These are phyloP conservation scores for Cheilosia urbana DNA, from an alignment of 2,888 invertebrate species.

Conservation along the genomic window DNA sequence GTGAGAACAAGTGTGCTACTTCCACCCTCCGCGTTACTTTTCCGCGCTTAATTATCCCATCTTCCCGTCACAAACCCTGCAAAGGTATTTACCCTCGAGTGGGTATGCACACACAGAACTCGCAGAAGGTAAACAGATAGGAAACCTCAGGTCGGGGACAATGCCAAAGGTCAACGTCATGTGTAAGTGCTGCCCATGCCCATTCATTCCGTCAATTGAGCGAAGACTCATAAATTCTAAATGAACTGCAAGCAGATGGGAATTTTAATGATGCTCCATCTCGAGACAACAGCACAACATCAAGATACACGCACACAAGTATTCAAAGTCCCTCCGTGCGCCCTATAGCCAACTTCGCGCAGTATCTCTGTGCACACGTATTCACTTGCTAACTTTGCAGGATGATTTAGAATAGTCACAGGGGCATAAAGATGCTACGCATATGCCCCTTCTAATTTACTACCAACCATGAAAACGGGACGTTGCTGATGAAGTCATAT, in stretches of 20 bases:
- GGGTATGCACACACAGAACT: slow-evolving; percentile 45
- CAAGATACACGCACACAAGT: slow-evolving; percentile 20
- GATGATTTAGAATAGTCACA: slow-evolving; percentile 61
- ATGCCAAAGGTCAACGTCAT: slow-evolving; percentile 73
- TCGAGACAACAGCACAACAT: slow-evolving; percentile 38
- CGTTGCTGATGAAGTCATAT: slow-evolving; percentile 20
- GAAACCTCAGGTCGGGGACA: slow-evolving; percentile 26
- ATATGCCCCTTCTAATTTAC: slow-evolving; percentile 40
- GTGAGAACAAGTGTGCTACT: slow-evolving; percentile 29
- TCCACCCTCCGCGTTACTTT: slow-evolving; percentile 15
- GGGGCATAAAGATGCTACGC: slow-evolving; percentile 40
- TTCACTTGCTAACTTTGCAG: slow-evolving; percentile 25
- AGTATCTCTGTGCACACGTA: not conserved
- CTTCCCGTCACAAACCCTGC: slow-evolving; percentile 55
- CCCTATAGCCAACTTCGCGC: too few relatives aligned
- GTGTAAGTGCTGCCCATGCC: slow-evolving; percentile 69
- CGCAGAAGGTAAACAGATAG: slow-evolving; percentile 37
- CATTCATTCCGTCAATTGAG: slow-evolving; percentile 68
- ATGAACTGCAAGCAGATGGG: slow-evolving; percentile 71
- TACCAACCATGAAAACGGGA: not conserved
- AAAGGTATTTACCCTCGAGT: slow-evolving; percentile 67
- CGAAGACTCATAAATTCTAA: slow-evolving; percentile 71
- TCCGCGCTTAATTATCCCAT: slow-evolving; percentile 65
- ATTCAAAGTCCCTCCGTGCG: not conserved
- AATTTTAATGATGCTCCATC: slow-evolving; percentile 68